Conservation (phyloP, 2,888 invertebrate genomes). For the Thymelicus acteon region DNA sequence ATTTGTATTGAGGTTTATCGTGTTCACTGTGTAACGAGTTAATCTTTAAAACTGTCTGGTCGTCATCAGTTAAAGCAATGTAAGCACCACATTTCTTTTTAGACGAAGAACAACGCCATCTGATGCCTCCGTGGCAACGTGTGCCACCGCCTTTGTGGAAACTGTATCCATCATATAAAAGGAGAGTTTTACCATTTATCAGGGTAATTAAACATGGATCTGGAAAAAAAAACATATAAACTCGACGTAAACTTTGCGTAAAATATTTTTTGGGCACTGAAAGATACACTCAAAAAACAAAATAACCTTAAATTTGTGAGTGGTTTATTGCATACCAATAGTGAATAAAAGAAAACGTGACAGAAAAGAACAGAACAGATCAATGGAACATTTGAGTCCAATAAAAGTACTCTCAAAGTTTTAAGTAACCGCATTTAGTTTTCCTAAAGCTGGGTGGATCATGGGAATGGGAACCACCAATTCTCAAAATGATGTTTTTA, state of each 20-base stretch:
- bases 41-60: slow-evolving; percentile 37
- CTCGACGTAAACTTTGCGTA: not conserved
- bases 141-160: slow-evolving; percentile 46
- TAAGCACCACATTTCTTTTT: slow-evolving; percentile 46
- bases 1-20: slow-evolving; percentile 40
- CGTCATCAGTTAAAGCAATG: slow-evolving; percentile 43
- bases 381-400: not conserved
- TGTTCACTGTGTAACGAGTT: slow-evolving; percentile 42
- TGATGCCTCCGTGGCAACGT: slow-evolving; percentile 37
- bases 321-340: not conserved
- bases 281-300: not conserved
- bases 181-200: slow-evolving; percentile 44
- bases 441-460: slow-evolving; percentile 39
- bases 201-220: slow-evolving; percentile 27
- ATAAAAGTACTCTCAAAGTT: not conserved
- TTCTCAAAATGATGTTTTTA: slow-evolving; percentile 40
- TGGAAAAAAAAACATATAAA: slow-evolving; percentile 5
- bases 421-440: slow-evolving; percentile 17
- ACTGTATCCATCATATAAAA: slow-evolving; percentile 51
- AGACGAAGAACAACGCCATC: slow-evolving; percentile 44
- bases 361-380: not conserved
- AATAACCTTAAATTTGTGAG: not conserved
- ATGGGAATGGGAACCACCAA: slow-evolving; percentile 44
- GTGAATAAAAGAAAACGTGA: not conserved
- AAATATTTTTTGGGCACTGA: not conserved